Evolutionary conservation across 2,113 vertebrate genomes (phyloP).

Genomic region (Anoura caudifer): DNA sequence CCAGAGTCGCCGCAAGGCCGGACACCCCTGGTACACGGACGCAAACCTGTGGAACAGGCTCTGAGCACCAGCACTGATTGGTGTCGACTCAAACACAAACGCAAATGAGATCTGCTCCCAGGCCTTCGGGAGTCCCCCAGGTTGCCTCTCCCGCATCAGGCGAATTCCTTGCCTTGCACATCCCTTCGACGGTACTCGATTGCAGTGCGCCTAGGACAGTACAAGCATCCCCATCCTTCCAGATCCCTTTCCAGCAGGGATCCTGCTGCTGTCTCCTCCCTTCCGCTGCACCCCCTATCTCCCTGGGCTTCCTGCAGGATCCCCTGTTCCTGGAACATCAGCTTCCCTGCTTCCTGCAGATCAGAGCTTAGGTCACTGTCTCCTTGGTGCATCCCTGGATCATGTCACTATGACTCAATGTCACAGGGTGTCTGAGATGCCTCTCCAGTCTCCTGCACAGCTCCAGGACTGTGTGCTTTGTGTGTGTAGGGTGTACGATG

Average conservation of each 20-base stretch:
- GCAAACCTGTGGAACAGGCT: neutral
- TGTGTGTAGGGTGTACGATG: fast-evolving
- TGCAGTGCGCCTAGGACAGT: fast-evolving
- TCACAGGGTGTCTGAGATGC: fast-evolving
- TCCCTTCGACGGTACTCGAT: fast-evolving
- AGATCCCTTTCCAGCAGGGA: fast-evolving
- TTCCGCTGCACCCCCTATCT: fast-evolving
- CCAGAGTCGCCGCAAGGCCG: too few relatives aligned
- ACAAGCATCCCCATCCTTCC: neutral
- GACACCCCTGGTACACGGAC: neutral
- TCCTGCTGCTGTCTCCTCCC: fast-evolving
- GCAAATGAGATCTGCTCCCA: neutral
- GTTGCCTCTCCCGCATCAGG: too few relatives aligned
- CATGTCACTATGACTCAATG: fast-evolving
- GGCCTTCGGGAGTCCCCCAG: neutral
- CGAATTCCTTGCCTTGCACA: neutral
- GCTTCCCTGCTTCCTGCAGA: neutral
- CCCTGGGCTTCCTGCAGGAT: neutral
- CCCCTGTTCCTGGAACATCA: neutral
- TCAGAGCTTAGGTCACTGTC: neutral
- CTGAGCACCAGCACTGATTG: neutral
- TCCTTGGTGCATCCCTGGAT: neutral
- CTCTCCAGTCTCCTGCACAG: too few relatives aligned
- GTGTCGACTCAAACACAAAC: neutral
- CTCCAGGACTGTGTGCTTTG: fast-evolving